phyloP scores from a whole-genome alignment of 2,113 vertebrate species.

The Todiramphus chloris region DNA sequence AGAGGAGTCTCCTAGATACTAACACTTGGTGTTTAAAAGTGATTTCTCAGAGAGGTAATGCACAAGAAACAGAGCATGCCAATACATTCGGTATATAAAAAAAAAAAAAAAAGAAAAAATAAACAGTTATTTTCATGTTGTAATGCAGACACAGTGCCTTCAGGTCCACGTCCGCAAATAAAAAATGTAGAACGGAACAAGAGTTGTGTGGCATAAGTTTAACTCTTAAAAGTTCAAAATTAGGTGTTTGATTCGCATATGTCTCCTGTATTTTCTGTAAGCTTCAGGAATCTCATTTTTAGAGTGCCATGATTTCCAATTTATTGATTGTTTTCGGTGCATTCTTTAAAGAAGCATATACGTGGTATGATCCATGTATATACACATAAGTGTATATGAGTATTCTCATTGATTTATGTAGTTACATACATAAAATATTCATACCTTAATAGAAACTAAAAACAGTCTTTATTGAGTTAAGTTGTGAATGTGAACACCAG shows the following conservation, averaged over 20 bases:
- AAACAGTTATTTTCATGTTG: neutral
- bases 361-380: neutral
- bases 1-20: neutral
- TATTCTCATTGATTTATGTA: conserved; percentile 8
- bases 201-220: neutral
- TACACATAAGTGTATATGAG: neutral
- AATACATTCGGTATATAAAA: neutral
- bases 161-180: neutral
- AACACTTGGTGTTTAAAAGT: neutral
- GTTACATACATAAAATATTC: conserved; percentile 54
- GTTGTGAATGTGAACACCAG: conserved; percentile 30
- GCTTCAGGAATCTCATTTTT: neutral
- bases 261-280: neutral
- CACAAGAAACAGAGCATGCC: neutral
- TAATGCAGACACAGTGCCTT: neutral
- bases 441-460: conserved; percentile 65
- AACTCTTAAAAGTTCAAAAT: neutral
- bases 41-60: neutral
- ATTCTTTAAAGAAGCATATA: neutral
- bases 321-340: neutral
- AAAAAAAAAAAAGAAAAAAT: neutral
- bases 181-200: neutral
- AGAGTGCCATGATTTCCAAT: neutral
- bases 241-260: neutral
- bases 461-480: conserved; percentile 63